phyloP scores from a whole-genome alignment of 2,888 invertebrate species.

The Aelia acuminata region DNA sequence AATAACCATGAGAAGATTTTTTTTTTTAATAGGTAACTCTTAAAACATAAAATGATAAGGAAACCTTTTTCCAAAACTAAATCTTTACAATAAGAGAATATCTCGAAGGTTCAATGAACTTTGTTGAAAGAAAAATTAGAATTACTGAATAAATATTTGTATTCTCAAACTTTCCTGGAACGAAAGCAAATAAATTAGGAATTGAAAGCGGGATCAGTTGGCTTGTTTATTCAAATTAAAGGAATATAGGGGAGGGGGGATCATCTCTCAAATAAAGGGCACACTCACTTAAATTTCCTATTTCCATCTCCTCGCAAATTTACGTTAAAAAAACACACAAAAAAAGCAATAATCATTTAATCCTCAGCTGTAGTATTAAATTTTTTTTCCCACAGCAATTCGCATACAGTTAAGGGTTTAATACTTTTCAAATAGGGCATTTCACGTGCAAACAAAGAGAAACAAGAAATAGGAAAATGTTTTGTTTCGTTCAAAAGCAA shows the following conservation, averaged over 20 bases:
- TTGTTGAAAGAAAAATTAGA: background rate
- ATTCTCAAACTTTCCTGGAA: background rate
- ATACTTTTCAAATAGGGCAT: background rate
- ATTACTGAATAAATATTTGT: conserved; percentile 29
- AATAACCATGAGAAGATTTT: no score
- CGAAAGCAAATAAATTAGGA: conserved; percentile 4
- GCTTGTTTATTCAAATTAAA: background rate
- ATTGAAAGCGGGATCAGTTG: background rate
- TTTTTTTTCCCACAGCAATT: background rate
- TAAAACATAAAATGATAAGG: no score
- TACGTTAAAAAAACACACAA: background rate
- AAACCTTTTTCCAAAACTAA: background rate
- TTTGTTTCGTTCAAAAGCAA: conserved; percentile 22
- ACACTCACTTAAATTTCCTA: background rate
- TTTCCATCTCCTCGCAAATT: background rate
- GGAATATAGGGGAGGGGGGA: background rate
- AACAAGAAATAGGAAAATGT: conserved; percentile 1
- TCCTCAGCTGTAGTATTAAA: background rate
- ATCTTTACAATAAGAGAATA: background rate
- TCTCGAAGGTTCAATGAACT: background rate
- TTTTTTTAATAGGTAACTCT: no score
- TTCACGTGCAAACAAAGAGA: background rate
- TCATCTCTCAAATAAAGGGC: background rate
- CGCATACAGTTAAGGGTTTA: background rate
- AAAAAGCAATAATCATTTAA: background rate